Percentiles rank a stretch among this genome's conserved stretches.
Evolutionary conservation across 2,888 invertebrate genomes (phyloP).

Genomic region (Drosophila niveifrons): DNA sequence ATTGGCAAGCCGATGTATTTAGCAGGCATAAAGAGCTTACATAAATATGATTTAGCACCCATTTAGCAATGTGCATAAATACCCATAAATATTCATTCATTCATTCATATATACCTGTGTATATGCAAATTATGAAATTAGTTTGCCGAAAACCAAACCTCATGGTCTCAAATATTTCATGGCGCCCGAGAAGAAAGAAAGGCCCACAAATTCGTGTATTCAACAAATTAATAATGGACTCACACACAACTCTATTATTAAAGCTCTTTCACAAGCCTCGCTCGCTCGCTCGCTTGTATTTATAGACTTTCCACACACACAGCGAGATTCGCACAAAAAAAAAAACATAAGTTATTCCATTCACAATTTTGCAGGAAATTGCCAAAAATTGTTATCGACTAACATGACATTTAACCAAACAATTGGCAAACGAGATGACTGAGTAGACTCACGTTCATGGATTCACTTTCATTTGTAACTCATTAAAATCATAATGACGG

Average conservation of each 20-base stretch:
- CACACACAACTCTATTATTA: conserved; percentile 18
- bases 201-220: neutral
- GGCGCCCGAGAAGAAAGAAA: conserved; percentile 9
- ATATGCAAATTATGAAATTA: conserved; percentile 43
- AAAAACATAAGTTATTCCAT: conserved; percentile 15
- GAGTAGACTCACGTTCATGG: conserved; percentile 16
- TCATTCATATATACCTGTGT: conserved; percentile 30
- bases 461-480: conserved; percentile 72
- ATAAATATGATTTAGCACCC: conserved; percentile 41
- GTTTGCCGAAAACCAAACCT: conserved; percentile 31
- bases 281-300: no score
- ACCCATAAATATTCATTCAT: conserved; percentile 32
- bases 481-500: conserved; percentile 73
- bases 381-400: conserved; percentile 20
- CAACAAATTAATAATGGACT: conserved; percentile 40
- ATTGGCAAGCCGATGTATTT: conserved; percentile 8
- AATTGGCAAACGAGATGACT: conserved; percentile 21
- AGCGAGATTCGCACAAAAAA: neutral
- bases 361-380: conserved; percentile 20
- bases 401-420: conserved; percentile 19
- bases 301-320: conserved; percentile 15
- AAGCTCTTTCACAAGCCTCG: conserved; percentile 9
- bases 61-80: conserved; percentile 38
- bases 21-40: conserved; percentile 13
- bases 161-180: conserved; percentile 27